phyloP scores from a whole-genome alignment of 2,888 invertebrate genomes.

The Synanthedon andrenaeformis region DNA sequence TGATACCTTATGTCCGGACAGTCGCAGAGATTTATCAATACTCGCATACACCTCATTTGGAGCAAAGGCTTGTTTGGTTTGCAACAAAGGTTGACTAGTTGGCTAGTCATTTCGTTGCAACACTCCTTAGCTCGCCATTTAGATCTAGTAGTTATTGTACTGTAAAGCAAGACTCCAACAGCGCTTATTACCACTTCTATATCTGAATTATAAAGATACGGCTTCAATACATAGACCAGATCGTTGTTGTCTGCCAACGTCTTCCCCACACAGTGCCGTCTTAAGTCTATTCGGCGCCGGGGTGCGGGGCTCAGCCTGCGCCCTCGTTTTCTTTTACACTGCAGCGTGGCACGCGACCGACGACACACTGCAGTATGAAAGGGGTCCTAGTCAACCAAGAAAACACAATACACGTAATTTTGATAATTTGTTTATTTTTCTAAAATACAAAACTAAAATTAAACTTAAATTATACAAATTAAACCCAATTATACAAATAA shows the following conservation, averaged over 20 bases:
- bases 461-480: too few species aligned
- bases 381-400: too few species aligned
- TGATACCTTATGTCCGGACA: conserved; percentile 46
- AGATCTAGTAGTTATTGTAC: conserved; percentile 44
- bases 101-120: conserved; percentile 26
- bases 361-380: too few species aligned
- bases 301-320: too few species aligned
- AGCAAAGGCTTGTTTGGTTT: conserved; percentile 33
- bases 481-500: too few species aligned
- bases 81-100: conserved; percentile 28
- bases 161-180: conserved; percentile 36
- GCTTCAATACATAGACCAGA: conserved; percentile 26
- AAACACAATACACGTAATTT: too few species aligned
- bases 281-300: too few species aligned
- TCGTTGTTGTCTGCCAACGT: conserved; percentile 44
- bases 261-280: too few species aligned
- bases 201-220: conserved; percentile 17
- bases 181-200: conserved; percentile 37
- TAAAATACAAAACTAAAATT: too few species aligned
- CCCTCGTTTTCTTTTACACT: too few species aligned
- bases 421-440: too few species aligned
- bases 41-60: conserved; percentile 41
- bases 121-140: conserved; percentile 55
- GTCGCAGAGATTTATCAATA: conserved; percentile 52
- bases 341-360: too few species aligned